Evolutionary conservation across 2,888 invertebrate genomes (phyloP), one percentile per base, ranked within the genome.

Genomic region (Marronus borbonicus): DNA sequence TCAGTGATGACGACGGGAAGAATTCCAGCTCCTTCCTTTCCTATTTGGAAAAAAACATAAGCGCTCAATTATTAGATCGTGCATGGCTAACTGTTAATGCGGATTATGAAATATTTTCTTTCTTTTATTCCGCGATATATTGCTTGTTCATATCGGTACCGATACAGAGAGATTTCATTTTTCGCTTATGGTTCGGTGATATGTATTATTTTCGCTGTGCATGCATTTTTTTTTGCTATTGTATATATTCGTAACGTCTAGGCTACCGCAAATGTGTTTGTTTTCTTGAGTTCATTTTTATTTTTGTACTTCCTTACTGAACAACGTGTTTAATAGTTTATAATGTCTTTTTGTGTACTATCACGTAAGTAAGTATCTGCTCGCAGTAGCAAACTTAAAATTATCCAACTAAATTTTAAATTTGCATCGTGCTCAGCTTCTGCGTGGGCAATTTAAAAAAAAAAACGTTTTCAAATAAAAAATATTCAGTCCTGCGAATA

Each of bases 221-320:
- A 12, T 36, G 39, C 44, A 39, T 66, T 66, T 66, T 65, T n/a
- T 14, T 20, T 17, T 17, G 20, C 20, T 7, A 10, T 8, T 44
- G 44, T 49, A 49, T 50, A 68, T 52, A 68, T 28, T 50, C 50
- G 36, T 66, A 20, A 12, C 31, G 64, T 7, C 3, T 65, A 5
- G 31, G 12, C 64, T 44, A 44, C 5, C 31, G 36, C 64, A 55
- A 17, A 2, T 44, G 2, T 44, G 44, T 55, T 20, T 55, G 5
- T 65, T 65, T 36, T 65, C 36, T n/a, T 7, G 68, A 50, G 50
- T 60, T 60, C 72, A 74, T 60, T 74, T 24, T 44, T 74, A 74
- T 74, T 74, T 74, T 74, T 60, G 44, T 60, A 60, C 60, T 58
- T 60, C 60, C 7, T 24, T n/a, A 36, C 44, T 44, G 44, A 8